Evolutionary conservation across 2,113 vertebrate species (phyloP), one percentile per base, ranked within the genome.

Genomic region (Poeciliopsis occidentalis): DNA sequence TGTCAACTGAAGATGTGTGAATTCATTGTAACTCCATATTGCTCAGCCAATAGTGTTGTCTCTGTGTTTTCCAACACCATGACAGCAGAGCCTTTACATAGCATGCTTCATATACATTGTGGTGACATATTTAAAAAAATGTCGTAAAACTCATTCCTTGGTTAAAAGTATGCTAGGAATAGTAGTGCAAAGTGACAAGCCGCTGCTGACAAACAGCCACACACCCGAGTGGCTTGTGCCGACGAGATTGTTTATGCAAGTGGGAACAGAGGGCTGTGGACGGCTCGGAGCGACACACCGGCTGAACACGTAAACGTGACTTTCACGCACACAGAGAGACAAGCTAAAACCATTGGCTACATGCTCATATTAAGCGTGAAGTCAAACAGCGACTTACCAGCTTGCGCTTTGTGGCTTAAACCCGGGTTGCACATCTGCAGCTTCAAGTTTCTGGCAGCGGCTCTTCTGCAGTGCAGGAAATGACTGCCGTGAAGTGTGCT

Each of bases 391-490:
- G 73, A 78, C 81, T 92, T 93, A 93, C 92, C 92, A 86, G 91
- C 84, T 37, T 63, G 63, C 26, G 61, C 66, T 74, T 73, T 32
- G 24, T 70, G 69, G 60, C 51, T 67, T 81, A 74, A 86, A 86
- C 85, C 85, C 15, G 31, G 70, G 77, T 81, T 75, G 73, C 87
- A 90, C 84, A 79, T 66, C 80, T 69, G 82, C 51, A 78, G 78
- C 83, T 61, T 13, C 26, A 76, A 79, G n/a, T 86, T 87, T 83
- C 60, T 6, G 26, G 17, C 69, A 67, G 76, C 72, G 17, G 60
- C 66, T 74, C 73, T 71, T 88, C 71, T 74, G 90, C 78, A 82
- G 87, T 86, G 88, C 89, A 87, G 90, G 91, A 92, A 92, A 92
- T 82, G 51, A 47, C 37, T 41, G 85, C 80, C 85, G 83, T 76